Evolutionary conservation across 2,888 invertebrate species (phyloP), one percentile per base, ranked within the genome.

Genomic region (Chloroclystis v-ata): DNA sequence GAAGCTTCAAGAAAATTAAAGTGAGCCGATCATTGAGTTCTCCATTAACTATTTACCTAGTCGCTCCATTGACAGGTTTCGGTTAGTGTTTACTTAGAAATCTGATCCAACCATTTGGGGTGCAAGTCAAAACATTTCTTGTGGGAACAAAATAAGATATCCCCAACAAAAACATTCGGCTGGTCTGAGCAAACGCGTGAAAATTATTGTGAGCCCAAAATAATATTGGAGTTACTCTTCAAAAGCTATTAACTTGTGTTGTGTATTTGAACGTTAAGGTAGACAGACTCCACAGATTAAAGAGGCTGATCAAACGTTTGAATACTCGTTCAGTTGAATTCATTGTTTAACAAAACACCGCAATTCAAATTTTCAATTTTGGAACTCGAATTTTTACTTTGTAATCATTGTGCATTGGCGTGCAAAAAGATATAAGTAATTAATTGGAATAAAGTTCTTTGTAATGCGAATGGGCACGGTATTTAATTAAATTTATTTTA

Each of bases 201-300:
- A 82, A 81, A 82, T 75, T 72, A 77, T 82, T 82, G 76, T 82
- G 75, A 66, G 72, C 75, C 76, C 78, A 68, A 79, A 82, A 86
- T 80, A 87, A 86, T 85, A 85, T 87, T 87, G 76, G 61, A 65
- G 57, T 67, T 73, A 75, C 83, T 78, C 82, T 84, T 63, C 63
- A 82, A 79, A 83, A 82, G 73, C 82, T 82, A 83, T 83, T 84
- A 83, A 69, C 72, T 72, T 75, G 70, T 81, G 76, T 81, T 79
- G 71, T 82, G 61, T 77, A 66, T 81, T 78, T 73, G 69, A 72
- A 64, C 66, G 60, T 50, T 61, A 57, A 66, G 66, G 65, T 62
- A 57, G 20, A 20, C 3, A 66, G 59, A 61, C 63, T 63, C 65
- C 56, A 63, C 59, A 69, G 69, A 73, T 72, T 72, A 69, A 66